Evolutionary conservation across 2,797 vertebrate genomes (phyloP), one percentile per base, ranked within the genome.

Genomic region (Orestias chungarensis): DNA sequence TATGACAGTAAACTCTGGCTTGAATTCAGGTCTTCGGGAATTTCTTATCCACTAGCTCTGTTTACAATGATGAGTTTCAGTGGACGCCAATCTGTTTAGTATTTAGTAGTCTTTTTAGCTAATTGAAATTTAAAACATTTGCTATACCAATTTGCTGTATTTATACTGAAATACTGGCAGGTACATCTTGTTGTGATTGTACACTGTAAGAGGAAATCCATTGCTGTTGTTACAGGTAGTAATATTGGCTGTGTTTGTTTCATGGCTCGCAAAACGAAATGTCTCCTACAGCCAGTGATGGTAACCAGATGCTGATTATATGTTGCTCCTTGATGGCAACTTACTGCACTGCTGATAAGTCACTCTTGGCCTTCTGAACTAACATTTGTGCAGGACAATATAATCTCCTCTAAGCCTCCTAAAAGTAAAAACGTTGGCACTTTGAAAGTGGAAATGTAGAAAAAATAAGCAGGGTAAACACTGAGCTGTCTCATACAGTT

Each of bases 381-480:
- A 62, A 62, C 59, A 73, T 68, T 70, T 67, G 67, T 69, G 76
- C 20, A 75, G 70, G 44, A 55, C 20, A 38, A 68, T 52, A 55
- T 55, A 40, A 25, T 42, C 38, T 46, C 47, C 64, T 62, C 59
- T 66, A 12, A 66, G 44, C 46, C 29, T 35, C 18, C 25, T 33
- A 31, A 49, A 65, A 44, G 44, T 62, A 23, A 38, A 25, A 71
- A 89, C 84, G 78, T 65, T 79, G 80, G 79, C 79, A 81, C 83
- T 73, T 73, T 84, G 72, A n/a, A 20, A n/a, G 35, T 67, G 71
- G 72, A 69, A 23, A 9, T 68, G 86, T 83, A 80, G 64, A 31
- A 70, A 72, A n/a, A n/a, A n/a, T n/a, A n/a, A 76, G 87, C 70
- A 83, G 83, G 74, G 87, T 87, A 88, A 85, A 89, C 71, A 86